Percentiles rank a stretch among this genome's conserved stretches.
Conservation (phyloP, 2,113 vertebrate species). For the Camarhynchus parvulus region DNA sequence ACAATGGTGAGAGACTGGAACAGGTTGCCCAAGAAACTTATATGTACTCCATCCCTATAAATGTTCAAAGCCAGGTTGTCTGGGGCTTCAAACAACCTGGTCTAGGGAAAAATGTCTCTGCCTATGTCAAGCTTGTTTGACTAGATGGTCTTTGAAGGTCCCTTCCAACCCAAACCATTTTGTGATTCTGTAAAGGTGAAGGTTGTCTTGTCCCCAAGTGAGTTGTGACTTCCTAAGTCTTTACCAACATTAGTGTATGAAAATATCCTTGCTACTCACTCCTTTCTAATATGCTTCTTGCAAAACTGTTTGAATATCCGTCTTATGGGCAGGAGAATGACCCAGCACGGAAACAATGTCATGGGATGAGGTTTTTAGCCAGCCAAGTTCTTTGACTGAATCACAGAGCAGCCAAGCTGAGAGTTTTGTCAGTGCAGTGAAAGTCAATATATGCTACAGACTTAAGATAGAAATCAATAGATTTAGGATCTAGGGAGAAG, state of each 20-base stretch:
- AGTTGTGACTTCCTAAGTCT: background rate
- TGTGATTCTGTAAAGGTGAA: background rate
- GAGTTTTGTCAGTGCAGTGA: background rate
- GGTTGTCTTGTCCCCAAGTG: background rate
- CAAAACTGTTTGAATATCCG: background rate
- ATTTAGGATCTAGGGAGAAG: background rate
- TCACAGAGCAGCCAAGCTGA: background rate
- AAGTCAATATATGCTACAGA: background rate
- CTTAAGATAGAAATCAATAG: background rate
- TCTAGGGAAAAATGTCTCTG: background rate
- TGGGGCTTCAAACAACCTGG: background rate
- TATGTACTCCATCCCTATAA: background rate
- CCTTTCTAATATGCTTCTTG: background rate
- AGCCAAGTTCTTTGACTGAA: background rate
- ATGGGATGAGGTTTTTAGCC: background rate
- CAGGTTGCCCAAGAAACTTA: background rate
- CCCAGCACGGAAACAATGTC: background rate
- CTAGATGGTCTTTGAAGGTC: background rate
- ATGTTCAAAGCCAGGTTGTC: background rate
- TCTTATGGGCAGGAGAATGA: background rate
- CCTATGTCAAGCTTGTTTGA: background rate
- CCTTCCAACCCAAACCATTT: background rate
- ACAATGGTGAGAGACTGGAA: background rate
- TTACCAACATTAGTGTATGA: background rate
- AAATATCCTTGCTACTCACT: background rate